These are phyloP conservation scores for Thereva unica DNA, from an alignment of 2,888 invertebrate species.

Conservation along the genomic window DNA sequence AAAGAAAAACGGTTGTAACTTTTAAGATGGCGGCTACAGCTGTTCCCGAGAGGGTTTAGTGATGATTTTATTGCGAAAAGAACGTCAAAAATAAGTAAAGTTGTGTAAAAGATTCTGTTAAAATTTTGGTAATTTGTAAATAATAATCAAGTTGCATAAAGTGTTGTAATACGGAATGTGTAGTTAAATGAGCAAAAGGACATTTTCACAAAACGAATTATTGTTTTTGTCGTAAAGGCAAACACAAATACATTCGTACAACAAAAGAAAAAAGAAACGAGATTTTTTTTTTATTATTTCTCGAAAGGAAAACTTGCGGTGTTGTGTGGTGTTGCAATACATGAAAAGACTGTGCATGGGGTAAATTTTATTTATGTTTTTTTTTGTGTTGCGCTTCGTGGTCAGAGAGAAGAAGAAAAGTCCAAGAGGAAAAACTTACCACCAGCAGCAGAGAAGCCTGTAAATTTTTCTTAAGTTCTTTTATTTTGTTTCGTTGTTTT, in stretches of 20 bases:
- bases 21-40: constrained; percentile 50
- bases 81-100: constrained; percentile 47
- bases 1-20: constrained; percentile 37
- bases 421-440: constrained; percentile 32
- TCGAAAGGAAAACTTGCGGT: not conserved
- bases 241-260: constrained; percentile 14
- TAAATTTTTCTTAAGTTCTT: constrained; percentile 5
- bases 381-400: constrained; percentile 23
- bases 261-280: constrained; percentile 9
- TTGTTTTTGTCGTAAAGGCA: constrained; percentile 31
- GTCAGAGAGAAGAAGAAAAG: constrained; percentile 17
- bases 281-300: constrained; percentile 6
- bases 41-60: constrained; percentile 47
- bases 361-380: constrained; percentile 4
- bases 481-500: not conserved
- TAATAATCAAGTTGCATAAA: constrained; percentile 13
- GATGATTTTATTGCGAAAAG: constrained; percentile 45
- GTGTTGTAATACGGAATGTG: constrained; percentile 17
- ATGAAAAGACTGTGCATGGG: constrained; percentile 6
- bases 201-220: constrained; percentile 11
- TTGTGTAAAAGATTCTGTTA: constrained; percentile 35
- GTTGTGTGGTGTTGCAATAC: too few species aligned
- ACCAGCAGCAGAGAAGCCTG: constrained; percentile 13
- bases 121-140: constrained; percentile 20
- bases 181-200: constrained; percentile 8